A percentile compares a stretch with the other conserved stretches of the same genome.
phyloP scores from a whole-genome alignment of 1,140 invertebrate genomes.

The Calosoma granatense region DNA sequence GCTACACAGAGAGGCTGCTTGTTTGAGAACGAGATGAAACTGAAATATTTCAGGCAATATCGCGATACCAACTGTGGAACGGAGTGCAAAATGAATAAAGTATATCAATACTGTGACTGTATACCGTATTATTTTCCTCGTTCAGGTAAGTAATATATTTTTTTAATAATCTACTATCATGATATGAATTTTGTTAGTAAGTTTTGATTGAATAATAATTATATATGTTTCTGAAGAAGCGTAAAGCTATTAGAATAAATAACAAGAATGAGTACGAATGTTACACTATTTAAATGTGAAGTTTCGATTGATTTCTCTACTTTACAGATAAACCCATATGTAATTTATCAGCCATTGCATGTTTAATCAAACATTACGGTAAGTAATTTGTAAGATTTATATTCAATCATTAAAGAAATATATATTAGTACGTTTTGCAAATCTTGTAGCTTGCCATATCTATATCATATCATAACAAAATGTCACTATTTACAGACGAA shows the following conservation, averaged over 20 bases:
- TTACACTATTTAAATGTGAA: no score
- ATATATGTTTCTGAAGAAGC: conserved; percentile 6
- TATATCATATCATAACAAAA: no score
- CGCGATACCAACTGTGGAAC: conserved; percentile 12
- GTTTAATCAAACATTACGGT: conserved; percentile 11
- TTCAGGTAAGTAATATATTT: conserved; percentile 9
- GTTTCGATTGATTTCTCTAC: conserved; percentile 3
- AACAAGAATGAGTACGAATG: conserved; percentile 9
- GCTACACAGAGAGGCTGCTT: conserved; percentile 11
- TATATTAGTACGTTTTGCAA: no score
- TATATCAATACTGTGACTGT: conserved; percentile 12
- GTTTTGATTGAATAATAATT: neutral
- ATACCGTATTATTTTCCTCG: conserved; percentile 12
- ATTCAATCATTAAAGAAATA: no score
- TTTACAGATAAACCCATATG: conserved; percentile 14
- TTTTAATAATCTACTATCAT: conserved; percentile 11
- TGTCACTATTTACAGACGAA: neutral
- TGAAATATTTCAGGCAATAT: conserved; percentile 14
- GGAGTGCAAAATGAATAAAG: conserved; percentile 12
- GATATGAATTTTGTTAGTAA: conserved; percentile 13
- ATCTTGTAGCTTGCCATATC: no score
- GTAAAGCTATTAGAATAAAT: conserved; percentile 8
- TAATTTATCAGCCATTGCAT: conserved; percentile 14
- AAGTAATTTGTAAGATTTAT: neutral
- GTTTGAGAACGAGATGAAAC: conserved; percentile 10